phyloP scores from a whole-genome alignment of 2,888 invertebrate genomes.

The Metallyticus violacea region DNA sequence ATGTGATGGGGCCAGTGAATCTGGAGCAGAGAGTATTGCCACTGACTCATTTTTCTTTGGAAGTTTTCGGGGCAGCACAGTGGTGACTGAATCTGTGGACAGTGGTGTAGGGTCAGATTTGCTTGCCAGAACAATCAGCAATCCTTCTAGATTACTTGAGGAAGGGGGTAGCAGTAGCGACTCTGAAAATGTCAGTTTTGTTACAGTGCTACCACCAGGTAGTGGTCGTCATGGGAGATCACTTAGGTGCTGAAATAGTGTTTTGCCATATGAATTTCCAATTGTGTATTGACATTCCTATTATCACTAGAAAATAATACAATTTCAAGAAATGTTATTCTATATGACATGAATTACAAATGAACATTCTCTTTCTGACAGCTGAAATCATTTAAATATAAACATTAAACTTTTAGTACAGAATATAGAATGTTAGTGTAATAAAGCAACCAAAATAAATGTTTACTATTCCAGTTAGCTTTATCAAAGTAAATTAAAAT shows the following conservation, averaged over 20 bases:
- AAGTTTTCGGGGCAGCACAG: conserved; percentile 43
- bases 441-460: background rate
- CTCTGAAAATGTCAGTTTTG: conserved; percentile 51
- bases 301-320: background rate
- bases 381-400: too few species aligned
- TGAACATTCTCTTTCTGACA: too few species aligned
- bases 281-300: background rate
- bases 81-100: conserved; percentile 42
- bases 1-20: conserved; percentile 79
- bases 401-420: background rate
- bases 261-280: background rate
- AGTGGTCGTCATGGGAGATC: conserved; percentile 31
- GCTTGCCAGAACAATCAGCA: background rate
- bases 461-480: background rate
- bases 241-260: background rate
- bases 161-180: conserved; percentile 43
- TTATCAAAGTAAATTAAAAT: background rate
- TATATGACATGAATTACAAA: too few species aligned
- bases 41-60: conserved; percentile 85
- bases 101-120: conserved; percentile 43
- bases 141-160: background rate
- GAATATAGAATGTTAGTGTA: background rate
- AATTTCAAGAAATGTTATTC: too few species aligned
- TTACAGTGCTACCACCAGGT: conserved; percentile 46
- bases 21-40: conserved; percentile 82